phyloP scores from a whole-genome alignment of 1,140 invertebrate genomes.

The Stegodyphus dumicola region DNA sequence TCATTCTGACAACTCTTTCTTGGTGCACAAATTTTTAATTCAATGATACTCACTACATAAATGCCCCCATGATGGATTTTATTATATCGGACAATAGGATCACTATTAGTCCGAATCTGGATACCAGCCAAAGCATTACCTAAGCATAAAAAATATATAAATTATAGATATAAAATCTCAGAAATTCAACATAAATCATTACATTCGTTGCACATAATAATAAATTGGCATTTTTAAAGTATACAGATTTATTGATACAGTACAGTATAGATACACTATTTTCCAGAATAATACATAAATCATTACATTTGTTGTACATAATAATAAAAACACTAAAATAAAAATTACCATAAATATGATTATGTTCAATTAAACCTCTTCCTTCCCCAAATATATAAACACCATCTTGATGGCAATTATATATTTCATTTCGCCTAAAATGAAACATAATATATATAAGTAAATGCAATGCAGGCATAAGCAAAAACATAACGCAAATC shows the following conservation, averaged over 20 bases:
- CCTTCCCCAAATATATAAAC: conserved; percentile 99
- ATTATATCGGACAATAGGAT: conserved; percentile 97
- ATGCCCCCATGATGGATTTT: conserved; percentile 99
- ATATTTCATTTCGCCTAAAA: conserved; percentile 93
- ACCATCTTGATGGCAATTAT: conserved; percentile 96
- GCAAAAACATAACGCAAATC: too few species aligned
- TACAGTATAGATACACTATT: too few species aligned
- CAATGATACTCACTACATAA: conserved; percentile 83
- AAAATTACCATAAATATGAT: conserved; percentile 91
- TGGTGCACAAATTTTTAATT: too few species aligned
- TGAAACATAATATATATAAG: neutral
- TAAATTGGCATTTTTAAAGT: too few species aligned
- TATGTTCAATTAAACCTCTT: conserved; percentile 96
- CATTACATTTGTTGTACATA: too few species aligned
- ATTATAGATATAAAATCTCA: neutral
- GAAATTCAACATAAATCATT: neutral
- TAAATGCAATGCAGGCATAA: too few species aligned
- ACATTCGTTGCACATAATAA: neutral
- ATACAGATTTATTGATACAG: too few species aligned
- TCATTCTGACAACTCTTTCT: too few species aligned
- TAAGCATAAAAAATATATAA: conserved; percentile 59
- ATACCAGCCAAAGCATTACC: conserved; percentile 97
- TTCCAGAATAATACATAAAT: too few species aligned
- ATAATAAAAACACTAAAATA: neutral
- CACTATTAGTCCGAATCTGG: conserved; percentile 97